These are phyloP conservation scores for Mus spretus DNA, from an alignment of 2,797 vertebrate genomes.

Conservation along the genomic window DNA sequence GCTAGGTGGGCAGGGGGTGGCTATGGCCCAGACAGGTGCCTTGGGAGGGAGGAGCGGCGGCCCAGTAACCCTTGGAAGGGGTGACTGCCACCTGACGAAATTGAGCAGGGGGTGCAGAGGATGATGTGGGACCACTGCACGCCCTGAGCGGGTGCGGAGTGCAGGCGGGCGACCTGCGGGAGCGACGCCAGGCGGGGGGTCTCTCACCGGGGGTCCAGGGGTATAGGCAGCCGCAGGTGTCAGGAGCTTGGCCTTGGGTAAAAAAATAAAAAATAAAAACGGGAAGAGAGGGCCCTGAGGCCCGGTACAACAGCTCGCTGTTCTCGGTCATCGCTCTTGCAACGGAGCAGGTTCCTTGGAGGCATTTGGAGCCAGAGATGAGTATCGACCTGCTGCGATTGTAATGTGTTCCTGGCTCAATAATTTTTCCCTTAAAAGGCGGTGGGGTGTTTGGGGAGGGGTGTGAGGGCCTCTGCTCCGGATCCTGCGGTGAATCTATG, in stretches of 20 bases:
- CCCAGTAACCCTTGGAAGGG: not conserved
- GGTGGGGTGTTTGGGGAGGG: constrained; percentile 69
- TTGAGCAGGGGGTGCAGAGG: not conserved
- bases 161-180: not conserved
- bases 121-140: not conserved
- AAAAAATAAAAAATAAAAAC: not conserved
- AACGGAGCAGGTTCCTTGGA: constrained; percentile 69
- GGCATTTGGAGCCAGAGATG: constrained; percentile 65
- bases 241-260: constrained; percentile 58
- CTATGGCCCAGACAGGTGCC: constrained; percentile 55
- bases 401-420: constrained; percentile 64
- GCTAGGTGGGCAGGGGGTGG: constrained; percentile 29
- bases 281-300: constrained; percentile 57
- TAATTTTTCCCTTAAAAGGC: constrained; percentile 83
- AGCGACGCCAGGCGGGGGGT: constrained; percentile 38
- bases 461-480: constrained; percentile 40
- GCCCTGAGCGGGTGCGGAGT: constrained; percentile 9
- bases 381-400: constrained; percentile 74
- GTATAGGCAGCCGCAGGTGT: constrained; percentile 26
- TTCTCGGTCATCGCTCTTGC: constrained; percentile 61
- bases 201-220: not conserved
- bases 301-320: constrained; percentile 58
- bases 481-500: constrained; percentile 41
- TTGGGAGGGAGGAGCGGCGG: not conserved
- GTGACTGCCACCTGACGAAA: not conserved